Conservation (phyloP, 2,113 vertebrate genomes). For the Aegithalos caudatus region DNA sequence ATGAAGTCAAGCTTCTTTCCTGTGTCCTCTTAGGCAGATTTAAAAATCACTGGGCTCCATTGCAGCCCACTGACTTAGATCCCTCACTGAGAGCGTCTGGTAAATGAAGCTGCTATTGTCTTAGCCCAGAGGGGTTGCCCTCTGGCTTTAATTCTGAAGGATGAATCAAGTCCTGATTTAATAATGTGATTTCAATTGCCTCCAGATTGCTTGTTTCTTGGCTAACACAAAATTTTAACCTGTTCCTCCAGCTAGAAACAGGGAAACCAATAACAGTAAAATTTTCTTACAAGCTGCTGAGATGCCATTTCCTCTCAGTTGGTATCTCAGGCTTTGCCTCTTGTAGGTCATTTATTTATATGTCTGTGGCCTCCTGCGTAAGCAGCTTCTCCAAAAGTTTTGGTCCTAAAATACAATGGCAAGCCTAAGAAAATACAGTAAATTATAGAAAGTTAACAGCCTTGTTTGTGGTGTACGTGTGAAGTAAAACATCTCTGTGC, state of each 20-base stretch:
- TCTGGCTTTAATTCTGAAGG: neutral
- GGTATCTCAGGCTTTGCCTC: neutral
- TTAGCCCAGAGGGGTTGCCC: neutral
- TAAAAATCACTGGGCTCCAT: neutral
- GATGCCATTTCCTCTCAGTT: neutral
- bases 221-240: neutral
- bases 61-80: neutral
- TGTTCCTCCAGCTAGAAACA: neutral
- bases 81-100: neutral
- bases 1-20: neutral
- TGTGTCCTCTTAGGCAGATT: neutral
- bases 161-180: neutral
- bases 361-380: conserved; percentile 5
- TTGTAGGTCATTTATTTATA: conserved; percentile 52
- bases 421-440: conserved; percentile 35
- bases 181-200: neutral
- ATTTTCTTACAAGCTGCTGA: neutral
- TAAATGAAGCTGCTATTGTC: neutral
- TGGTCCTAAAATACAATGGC: conserved; percentile 39
- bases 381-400: conserved; percentile 28
- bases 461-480: conserved; percentile 69
- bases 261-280: neutral
- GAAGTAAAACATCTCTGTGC: conserved; percentile 68
- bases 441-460: conserved; percentile 57
- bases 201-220: neutral